These are phyloP conservation scores for Petrocephalus zakoni DNA, from an alignment of 2,113 vertebrate genomes.

Conservation along the genomic window DNA sequence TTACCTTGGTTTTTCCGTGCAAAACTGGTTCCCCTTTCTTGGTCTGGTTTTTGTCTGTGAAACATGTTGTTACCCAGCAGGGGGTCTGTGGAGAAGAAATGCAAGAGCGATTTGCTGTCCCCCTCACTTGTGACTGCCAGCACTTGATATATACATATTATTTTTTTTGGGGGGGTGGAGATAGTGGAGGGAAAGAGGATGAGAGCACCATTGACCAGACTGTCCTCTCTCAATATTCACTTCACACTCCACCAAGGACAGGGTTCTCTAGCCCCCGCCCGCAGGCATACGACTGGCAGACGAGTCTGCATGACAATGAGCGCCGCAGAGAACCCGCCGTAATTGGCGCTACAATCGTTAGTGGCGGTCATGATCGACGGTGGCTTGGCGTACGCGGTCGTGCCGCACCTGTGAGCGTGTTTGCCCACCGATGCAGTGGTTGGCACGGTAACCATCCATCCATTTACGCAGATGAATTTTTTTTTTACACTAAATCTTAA, in stretches of 20 bases:
- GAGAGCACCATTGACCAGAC: background rate
- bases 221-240: slow-evolving; percentile 38
- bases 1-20: background rate
- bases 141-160: background rate
- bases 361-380: slow-evolving; percentile 47
- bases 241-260: slow-evolving; percentile 46
- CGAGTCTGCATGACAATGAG: slow-evolving; percentile 36
- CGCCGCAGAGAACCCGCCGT: slow-evolving; percentile 37
- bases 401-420: background rate
- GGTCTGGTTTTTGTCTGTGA: background rate
- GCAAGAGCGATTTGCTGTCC: background rate
- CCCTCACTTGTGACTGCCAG: background rate
- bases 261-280: slow-evolving; percentile 21
- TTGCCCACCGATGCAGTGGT: background rate
- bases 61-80: background rate
- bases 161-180: background rate
- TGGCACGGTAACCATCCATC: background rate
- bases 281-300: background rate
- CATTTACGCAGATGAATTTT: background rate
- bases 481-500: background rate
- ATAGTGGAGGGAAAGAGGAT: background rate
- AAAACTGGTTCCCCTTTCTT: background rate
- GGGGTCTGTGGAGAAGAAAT: background rate
- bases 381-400: slow-evolving; percentile 33
- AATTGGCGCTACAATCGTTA: slow-evolving; percentile 49